A percentile compares a stretch with the other conserved stretches of the same genome.
These are phyloP conservation scores for Chionoecetes opilio DNA, from an alignment of 1,140 invertebrate genomes.

Conservation along the genomic window DNA sequence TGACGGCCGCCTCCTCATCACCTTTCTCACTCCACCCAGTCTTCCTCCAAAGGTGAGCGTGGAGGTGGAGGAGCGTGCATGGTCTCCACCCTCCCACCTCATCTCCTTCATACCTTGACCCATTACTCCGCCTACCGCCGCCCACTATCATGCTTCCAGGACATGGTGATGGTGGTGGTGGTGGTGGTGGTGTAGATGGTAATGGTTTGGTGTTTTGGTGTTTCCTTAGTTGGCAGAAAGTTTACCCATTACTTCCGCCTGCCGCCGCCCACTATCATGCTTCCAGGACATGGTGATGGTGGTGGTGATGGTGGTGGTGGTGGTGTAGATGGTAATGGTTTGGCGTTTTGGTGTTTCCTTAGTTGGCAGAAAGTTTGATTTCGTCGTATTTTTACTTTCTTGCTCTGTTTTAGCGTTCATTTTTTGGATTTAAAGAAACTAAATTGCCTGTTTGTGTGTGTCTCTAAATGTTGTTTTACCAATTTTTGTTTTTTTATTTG, in stretches of 20 bases:
- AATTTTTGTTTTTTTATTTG: neutral
- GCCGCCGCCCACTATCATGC: neutral
- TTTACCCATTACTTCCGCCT: neutral
- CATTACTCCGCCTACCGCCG: neutral
- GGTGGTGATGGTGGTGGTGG: neutral
- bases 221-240: neutral
- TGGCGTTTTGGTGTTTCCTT: neutral
- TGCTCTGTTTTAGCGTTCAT: neutral
- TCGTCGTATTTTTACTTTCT: too few relatives aligned
- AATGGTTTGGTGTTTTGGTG: neutral
- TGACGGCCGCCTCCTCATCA: constrained; percentile 52
- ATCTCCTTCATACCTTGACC: neutral
- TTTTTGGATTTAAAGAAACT: neutral
- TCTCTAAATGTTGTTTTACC: neutral
- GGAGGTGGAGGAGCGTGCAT: neutral
- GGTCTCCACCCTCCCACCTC: neutral
- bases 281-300: neutral
- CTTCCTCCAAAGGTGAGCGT: constrained; percentile 28
- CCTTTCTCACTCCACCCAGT: constrained; percentile 57
- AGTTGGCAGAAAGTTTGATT: neutral
- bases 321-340: neutral
- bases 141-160: neutral
- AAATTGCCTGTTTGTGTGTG: neutral
- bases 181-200: neutral
- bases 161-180: neutral